phyloP scores from a whole-genome alignment of 2,113 vertebrate species.

The Plectropomus leopardus region DNA sequence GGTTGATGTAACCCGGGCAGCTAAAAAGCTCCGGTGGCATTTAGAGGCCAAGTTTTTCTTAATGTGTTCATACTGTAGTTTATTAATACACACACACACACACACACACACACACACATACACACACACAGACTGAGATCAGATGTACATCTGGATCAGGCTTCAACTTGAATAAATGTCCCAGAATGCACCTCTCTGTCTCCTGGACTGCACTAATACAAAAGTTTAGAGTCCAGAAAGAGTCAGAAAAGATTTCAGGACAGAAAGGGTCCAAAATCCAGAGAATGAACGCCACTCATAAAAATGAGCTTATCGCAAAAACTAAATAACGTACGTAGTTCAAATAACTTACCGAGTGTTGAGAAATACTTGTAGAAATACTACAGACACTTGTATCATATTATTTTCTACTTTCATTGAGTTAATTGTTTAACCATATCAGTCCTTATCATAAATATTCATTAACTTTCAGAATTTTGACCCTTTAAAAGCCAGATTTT shows the following conservation, averaged over 20 bases:
- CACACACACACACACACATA: conserved; percentile 15
- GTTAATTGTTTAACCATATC: no score
- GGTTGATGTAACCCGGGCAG: conserved; percentile 18
- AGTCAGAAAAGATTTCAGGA: background rate
- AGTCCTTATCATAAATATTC: no score
- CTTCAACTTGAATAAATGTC: background rate
- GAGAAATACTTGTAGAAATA: no score
- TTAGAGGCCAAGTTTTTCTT: conserved; percentile 39
- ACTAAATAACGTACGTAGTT: no score
- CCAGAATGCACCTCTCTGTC: conserved; percentile 16
- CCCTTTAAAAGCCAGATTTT: no score
- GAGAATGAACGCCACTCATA: no score
- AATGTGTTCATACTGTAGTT: conserved; percentile 21
- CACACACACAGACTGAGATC: conserved; percentile 3
- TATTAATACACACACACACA: conserved; percentile 19
- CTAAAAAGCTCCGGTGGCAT: conserved; percentile 30
- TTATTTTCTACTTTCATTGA: no score
- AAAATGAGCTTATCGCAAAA: no score
- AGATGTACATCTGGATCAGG: background rate
- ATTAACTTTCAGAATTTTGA: no score
- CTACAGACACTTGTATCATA: no score
- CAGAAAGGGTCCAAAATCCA: background rate
- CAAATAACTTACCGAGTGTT: no score
- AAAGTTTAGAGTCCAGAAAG: background rate
- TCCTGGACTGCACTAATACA: background rate